These are phyloP conservation scores for Ormyrus thymus DNA, from an alignment of 2,888 invertebrate genomes.

Conservation along the genomic window DNA sequence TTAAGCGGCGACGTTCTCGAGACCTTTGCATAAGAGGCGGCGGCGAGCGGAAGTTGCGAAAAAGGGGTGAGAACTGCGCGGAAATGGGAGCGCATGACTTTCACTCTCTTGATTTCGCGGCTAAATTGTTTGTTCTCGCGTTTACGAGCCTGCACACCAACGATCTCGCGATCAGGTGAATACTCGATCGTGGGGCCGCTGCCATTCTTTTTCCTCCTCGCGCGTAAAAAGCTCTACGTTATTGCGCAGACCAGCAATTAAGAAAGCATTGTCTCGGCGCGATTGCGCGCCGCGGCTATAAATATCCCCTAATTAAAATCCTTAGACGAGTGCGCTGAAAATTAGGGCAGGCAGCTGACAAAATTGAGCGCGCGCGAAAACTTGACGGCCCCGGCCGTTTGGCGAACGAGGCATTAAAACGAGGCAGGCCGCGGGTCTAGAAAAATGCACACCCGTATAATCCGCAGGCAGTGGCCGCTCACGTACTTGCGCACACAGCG, in stretches of 20 bases:
- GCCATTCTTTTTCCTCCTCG: constrained; percentile 17
- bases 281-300: not conserved
- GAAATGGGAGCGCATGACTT: constrained; percentile 42
- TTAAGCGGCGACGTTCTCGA: constrained; percentile 1
- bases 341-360: too few species aligned
- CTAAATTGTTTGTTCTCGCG: constrained; percentile 37
- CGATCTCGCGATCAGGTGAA: constrained; percentile 11
- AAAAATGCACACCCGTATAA: constrained; percentile 12
- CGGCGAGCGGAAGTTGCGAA: constrained; percentile 49
- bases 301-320: too few species aligned
- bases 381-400: not conserved
- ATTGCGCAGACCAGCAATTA: not conserved
- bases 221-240: constrained; percentile 10
- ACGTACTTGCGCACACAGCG: not conserved
- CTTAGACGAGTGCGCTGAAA: too few species aligned
- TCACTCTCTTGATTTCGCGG: constrained; percentile 47
- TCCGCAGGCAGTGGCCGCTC: not conserved
- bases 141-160: constrained; percentile 3
- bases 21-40: constrained; percentile 44
- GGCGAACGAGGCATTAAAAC: not conserved
- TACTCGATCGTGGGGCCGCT: constrained; percentile 8
- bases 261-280: not conserved
- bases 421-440: not conserved
- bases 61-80: constrained; percentile 48
- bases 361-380: not conserved